Conservation (phyloP, 2,888 invertebrate genomes). For the Ophion ellenae region DNA sequence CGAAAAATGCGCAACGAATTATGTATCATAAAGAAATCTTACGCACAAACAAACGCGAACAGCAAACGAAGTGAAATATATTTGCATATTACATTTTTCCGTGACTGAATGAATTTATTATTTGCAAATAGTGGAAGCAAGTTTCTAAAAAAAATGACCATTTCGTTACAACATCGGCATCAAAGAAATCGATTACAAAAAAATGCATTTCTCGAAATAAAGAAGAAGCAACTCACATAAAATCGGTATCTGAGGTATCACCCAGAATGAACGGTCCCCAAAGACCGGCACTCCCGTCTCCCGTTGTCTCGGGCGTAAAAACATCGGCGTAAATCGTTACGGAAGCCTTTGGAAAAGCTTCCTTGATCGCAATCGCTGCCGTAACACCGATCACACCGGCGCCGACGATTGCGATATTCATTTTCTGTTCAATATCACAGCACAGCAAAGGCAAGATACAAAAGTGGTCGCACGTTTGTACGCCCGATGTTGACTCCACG, state of each 20-base stretch:
- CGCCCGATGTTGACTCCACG: neutral
- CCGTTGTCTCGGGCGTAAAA: conserved; percentile 90
- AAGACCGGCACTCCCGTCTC: conserved; percentile 91
- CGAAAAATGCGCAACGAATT: too few species aligned
- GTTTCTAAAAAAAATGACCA: too few species aligned
- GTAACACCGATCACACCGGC: conserved; percentile 90
- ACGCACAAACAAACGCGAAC: too few species aligned
- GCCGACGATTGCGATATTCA: conserved; percentile 88
- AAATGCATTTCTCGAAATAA: neutral
- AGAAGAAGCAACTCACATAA: conserved; percentile 83
- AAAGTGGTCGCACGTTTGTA: neutral
- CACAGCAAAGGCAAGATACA: neutral
- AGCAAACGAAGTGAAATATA: too few species aligned
- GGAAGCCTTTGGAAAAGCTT: conserved; percentile 84
- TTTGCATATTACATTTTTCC: too few species aligned
- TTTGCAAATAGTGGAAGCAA: too few species aligned
- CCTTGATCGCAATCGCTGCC: conserved; percentile 88
- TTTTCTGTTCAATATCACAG: conserved; percentile 53
- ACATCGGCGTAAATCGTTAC: conserved; percentile 88
- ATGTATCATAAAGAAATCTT: too few species aligned
- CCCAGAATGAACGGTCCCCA: conserved; percentile 89
- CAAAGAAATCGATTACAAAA: neutral
- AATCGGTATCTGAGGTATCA: conserved; percentile 85
- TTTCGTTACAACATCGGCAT: neutral
- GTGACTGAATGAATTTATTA: too few species aligned